Conservation (phyloP, 2,797 vertebrate species). For the Acrossocheilus wenchowensis region DNA sequence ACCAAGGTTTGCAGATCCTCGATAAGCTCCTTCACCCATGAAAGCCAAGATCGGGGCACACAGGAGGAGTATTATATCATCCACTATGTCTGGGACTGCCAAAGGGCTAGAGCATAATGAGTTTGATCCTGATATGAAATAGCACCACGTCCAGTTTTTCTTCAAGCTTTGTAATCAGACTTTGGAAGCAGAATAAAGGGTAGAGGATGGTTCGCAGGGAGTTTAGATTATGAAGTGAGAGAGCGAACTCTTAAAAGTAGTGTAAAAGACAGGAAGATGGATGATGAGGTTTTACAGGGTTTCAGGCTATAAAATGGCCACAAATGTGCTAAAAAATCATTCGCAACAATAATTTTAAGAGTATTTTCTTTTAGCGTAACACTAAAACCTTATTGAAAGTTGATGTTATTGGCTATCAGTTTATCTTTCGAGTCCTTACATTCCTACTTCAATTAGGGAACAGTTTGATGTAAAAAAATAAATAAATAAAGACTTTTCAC, state of each 20-base stretch:
- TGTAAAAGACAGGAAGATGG: background rate
- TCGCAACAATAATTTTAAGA: background rate
- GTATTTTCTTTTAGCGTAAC: background rate
- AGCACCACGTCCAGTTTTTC: constrained; percentile 38
- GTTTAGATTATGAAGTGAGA: constrained; percentile 7
- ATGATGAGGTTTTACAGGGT: background rate
- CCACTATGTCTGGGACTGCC: constrained; percentile 40
- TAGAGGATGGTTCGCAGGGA: background rate
- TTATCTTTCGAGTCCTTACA: background rate
- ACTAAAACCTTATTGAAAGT: background rate
- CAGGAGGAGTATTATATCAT: constrained; percentile 42
- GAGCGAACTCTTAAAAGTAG: constrained; percentile 2
- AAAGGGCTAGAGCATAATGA: constrained; percentile 43
- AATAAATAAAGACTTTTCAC: background rate
- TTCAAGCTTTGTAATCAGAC: constrained; percentile 31
- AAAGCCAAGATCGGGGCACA: constrained; percentile 34
- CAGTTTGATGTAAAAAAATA: background rate
- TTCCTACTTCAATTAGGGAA: background rate
- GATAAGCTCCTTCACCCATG: constrained; percentile 28
- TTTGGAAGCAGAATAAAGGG: constrained; percentile 24
- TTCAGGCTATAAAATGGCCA: background rate
- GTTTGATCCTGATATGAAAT: constrained; percentile 41
- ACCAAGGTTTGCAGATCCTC: constrained; percentile 42
- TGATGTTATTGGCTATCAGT: background rate
- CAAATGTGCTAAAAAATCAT: background rate